Percentiles rank a stretch among this genome's conserved stretches.
Evolutionary conservation across 2,113 vertebrate species (phyloP).

Genomic region (Poicephalus gulielmi): DNA sequence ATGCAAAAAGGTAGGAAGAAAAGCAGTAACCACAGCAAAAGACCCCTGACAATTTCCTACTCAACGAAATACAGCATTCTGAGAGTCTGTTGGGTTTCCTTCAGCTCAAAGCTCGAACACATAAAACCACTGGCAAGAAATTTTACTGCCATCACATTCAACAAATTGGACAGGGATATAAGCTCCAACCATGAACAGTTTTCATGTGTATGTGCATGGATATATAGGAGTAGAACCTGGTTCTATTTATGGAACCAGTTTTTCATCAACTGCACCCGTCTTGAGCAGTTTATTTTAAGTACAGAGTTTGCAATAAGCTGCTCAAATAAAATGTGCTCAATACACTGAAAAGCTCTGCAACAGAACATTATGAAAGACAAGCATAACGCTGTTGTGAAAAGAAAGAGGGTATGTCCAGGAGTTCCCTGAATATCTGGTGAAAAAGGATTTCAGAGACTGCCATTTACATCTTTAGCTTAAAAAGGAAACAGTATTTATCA

Average conservation of each 20-base stretch:
- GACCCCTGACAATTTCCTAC: not conserved
- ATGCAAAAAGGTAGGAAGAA: not conserved
- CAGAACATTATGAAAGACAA: not conserved
- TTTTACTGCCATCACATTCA: not conserved
- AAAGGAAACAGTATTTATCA: not conserved
- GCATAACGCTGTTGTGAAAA: not conserved
- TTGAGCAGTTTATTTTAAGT: not conserved
- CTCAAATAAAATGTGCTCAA: not conserved
- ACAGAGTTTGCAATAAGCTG: not conserved
- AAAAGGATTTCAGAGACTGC: not conserved
- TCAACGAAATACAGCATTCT: not conserved
- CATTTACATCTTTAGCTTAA: not conserved
- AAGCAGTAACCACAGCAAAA: not conserved
- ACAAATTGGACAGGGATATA: not conserved
- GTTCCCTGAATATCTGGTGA: not conserved
- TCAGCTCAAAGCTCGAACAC: not conserved
- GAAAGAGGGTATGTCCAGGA: not conserved
- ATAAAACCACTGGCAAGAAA: not conserved
- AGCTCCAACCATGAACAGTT: not conserved
- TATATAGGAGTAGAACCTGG: not conserved
- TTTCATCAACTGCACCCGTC: not conserved
- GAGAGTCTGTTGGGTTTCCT: not conserved
- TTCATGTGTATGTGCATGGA: not conserved
- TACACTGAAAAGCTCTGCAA: not conserved
- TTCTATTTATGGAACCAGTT: not conserved